A percentile compares a stretch with the other conserved stretches of the same genome.
phyloP scores from a whole-genome alignment of 1,140 invertebrate genomes.

The Brachionus rotundiformis region DNA sequence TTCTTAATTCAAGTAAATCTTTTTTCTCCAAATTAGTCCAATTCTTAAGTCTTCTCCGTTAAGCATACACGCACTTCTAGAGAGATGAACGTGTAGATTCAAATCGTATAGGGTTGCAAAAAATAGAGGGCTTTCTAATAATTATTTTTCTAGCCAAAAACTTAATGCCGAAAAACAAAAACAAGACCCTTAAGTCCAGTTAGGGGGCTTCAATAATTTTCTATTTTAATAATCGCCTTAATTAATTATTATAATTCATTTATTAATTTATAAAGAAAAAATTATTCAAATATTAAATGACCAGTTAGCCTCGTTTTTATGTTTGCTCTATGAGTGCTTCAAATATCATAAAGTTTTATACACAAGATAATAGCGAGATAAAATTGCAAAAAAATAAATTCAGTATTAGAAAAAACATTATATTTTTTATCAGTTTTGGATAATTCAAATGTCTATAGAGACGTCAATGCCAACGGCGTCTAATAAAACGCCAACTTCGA shows the following conservation, averaged over 20 bases:
- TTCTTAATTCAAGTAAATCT: conserved; percentile 34
- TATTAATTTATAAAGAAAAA: neutral
- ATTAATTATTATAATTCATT: conserved; percentile 47
- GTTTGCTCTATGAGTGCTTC: conserved; percentile 15
- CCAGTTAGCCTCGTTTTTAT: conserved; percentile 37
- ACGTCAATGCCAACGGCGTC: neutral
- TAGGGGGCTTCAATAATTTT: conserved; percentile 13
- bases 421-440: neutral
- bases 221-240: conserved; percentile 17
- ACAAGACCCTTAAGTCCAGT: conserved; percentile 10
- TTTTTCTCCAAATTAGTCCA: conserved; percentile 14
- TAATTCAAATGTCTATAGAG: conserved; percentile 30
- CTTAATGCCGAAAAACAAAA: neutral
- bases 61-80: conserved; percentile 21
- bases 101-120: neutral
- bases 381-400: conserved; percentile 5
- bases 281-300: conserved; percentile 34
- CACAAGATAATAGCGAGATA: conserved; percentile 13
- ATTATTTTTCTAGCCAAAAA: conserved; percentile 4
- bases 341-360: conserved; percentile 41
- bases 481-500: neutral
- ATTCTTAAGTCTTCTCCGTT: conserved; percentile 10
- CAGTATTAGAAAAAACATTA: neutral
- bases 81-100: conserved; percentile 10
- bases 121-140: neutral